Evolutionary conservation across 1,140 invertebrate species (phyloP), one percentile per base, ranked within the genome.

Genomic region (Panonychus citri): DNA sequence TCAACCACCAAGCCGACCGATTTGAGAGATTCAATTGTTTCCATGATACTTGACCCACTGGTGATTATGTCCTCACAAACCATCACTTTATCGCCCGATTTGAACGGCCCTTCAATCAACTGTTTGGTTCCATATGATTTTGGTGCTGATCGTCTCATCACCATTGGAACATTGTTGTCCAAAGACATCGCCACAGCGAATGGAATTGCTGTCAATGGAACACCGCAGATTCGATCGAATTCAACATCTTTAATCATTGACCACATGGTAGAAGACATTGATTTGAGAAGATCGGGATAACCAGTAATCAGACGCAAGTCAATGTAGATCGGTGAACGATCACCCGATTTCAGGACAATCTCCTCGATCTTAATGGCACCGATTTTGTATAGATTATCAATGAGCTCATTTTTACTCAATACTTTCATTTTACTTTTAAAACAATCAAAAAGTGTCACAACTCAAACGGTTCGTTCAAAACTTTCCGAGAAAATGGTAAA

Each of bases 1-100:
- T 71, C 79, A 1, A 86, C 82, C 43, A 73, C 66, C 10, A 90
- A 67, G 0, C 81, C 85, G 66, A 80, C 80, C 39, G 76, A 75
- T 60, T 76, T 71, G 26, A 96, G 70, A 67, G 62, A 62, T 69
- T 74, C 52, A 55, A 81, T 82, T 10, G 90, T 96, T 69, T 98
- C 93, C 58, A 90, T 66, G 50, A 98, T 80, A 67, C 89, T 95
- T 1, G 80, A 80, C 1, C 94, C 94, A 62, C 84, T 89, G 2
- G 90, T 93, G 0, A 97, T 81, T 15, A 98, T 85, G 74, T 99
- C 94, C 73, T 98, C 94, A 50, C 98, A 78, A 54, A 99, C 85
- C 0, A 97, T 66, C 65, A 87, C 93, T 3, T 68, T 77, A 57
- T 91, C 77, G 3, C 83, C 85, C 37, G 69, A 63, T 53, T 78